Base-by-base conservation (phyloP, 1,140 invertebrate species). In the Megalopta genalis region DNA sequence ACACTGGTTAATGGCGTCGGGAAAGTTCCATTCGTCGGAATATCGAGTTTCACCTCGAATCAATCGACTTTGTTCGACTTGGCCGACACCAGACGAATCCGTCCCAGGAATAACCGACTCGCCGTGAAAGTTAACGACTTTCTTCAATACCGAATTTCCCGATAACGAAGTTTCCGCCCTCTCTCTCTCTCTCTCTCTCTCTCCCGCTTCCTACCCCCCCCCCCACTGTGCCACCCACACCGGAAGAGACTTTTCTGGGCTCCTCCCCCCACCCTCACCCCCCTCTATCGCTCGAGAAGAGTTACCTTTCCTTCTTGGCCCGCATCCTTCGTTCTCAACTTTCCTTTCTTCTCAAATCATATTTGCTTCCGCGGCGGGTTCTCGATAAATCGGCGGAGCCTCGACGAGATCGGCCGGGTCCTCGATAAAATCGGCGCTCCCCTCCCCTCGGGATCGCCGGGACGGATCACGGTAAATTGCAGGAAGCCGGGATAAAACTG, bases 161-260 rank as follows among this genome's bases (percentile, higher is more conserved):
- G 80, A 88, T 89, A 89, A 89, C 82, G 68, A 88, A 89, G 80
- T 88, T 88, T 77, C 66, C n/a, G 9, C 25, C 25, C 21, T 18
- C 57, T 5, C 1, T 2, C 46, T 4, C 1, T 25, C 59, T 23
- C 9, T 8, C 54, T 2, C 21, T 21, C 54, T 2, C 2, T 7
- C 18, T 7, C 3, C 18, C n/a, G 2, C n/a, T n/a, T 14, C 2
- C 27, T 23, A 37, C 14, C 52, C 18, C 6, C 14, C 0, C 0
- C 27, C 32, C 18, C 32, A 72, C 64, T 52, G 70, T n/a, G 32
- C 54, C 60, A 32, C 21, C 39, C 39, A 27, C 54, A 72, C 54
- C 78, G 64, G 78, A 76, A 63, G 49, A 25, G 65, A 63, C 71
- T 67, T 27, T 32, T 39, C 39, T 14, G 16, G 7, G 18, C 23